These are phyloP conservation scores for Holothuria glaberrima DNA, from an alignment of 35 echinoderm and acorn worm species.

Conservation along the genomic window DNA sequence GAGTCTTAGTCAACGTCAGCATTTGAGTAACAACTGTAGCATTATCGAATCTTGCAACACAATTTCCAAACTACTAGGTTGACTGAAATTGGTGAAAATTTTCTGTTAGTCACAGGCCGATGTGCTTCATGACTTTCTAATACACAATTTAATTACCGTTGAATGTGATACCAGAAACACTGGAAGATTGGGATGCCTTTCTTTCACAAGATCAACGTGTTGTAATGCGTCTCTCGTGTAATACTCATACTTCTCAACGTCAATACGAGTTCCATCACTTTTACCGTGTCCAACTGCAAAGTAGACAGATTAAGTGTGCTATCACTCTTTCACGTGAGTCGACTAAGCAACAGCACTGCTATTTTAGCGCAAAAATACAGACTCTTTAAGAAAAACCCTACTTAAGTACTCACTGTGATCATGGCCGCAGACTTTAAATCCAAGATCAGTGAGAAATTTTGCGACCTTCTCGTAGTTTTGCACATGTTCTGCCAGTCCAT, in stretches of 20 bases:
- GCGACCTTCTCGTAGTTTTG: slow-evolving; percentile 54
- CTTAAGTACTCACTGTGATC: slow-evolving; percentile 34
- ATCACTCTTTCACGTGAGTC: no score
- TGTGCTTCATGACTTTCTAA: no score
- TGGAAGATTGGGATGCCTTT: slow-evolving; percentile 73
- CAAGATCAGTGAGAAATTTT: slow-evolving; percentile 50
- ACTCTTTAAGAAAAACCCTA: no score
- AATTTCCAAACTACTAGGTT: no score
- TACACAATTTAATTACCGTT: slow-evolving; percentile 62
- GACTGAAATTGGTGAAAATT: no score
- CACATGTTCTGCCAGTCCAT: slow-evolving; percentile 61
- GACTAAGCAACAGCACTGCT: no score
- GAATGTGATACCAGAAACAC: slow-evolving; percentile 89
- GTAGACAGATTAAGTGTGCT: no score
- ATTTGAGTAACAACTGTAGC: no score
- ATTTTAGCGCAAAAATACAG: no score
- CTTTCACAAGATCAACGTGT: slow-evolving; percentile 78
- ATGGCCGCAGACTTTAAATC: slow-evolving; percentile 37
- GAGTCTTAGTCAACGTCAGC: no score
- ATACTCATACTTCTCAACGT: slow-evolving; percentile 67
- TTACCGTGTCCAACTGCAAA: slow-evolving; percentile 94
- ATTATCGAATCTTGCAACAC: no score
- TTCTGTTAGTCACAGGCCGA: no score
- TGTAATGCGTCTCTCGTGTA: slow-evolving; percentile 78
- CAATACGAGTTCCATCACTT: slow-evolving; percentile 78